phyloP scores from a whole-genome alignment of 2,797 vertebrate genomes.

The Alcedo atthis region DNA sequence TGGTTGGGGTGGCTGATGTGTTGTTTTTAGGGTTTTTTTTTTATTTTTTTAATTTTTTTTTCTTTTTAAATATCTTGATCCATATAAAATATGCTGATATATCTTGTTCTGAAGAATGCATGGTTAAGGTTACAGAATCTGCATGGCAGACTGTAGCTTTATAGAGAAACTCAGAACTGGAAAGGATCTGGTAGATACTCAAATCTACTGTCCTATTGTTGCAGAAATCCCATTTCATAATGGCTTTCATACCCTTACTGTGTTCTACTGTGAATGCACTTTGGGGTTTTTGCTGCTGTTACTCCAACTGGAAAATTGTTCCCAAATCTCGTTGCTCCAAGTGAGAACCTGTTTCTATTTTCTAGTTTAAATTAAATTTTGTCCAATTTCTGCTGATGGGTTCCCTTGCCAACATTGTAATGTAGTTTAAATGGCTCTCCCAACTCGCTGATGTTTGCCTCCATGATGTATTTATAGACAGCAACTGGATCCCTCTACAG shows the following conservation, averaged over 20 bases:
- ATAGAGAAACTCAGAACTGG: background rate
- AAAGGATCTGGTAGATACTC: background rate
- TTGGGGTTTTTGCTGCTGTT: constrained; percentile 2
- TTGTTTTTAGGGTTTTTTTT: too few relatives aligned
- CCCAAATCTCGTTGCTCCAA: background rate
- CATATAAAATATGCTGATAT: background rate
- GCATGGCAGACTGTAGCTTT: background rate
- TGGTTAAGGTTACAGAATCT: background rate
- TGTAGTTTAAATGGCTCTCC: background rate
- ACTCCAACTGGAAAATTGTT: background rate
- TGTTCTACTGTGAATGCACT: background rate
- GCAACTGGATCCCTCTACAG: constrained; percentile 28
- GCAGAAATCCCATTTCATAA: background rate
- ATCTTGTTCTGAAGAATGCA: background rate
- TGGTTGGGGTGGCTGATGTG: background rate
- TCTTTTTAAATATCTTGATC: background rate
- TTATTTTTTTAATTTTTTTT: background rate
- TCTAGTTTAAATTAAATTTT: background rate
- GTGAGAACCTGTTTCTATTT: background rate
- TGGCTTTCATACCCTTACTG: background rate
- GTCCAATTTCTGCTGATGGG: background rate
- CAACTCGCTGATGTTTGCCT: background rate
- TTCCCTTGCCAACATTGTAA: background rate
- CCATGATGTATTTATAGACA: constrained; percentile 26
- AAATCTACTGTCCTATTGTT: background rate